Base-by-base conservation (phyloP, 2,888 invertebrate genomes). In the Netelia fuscicornis region DNA sequence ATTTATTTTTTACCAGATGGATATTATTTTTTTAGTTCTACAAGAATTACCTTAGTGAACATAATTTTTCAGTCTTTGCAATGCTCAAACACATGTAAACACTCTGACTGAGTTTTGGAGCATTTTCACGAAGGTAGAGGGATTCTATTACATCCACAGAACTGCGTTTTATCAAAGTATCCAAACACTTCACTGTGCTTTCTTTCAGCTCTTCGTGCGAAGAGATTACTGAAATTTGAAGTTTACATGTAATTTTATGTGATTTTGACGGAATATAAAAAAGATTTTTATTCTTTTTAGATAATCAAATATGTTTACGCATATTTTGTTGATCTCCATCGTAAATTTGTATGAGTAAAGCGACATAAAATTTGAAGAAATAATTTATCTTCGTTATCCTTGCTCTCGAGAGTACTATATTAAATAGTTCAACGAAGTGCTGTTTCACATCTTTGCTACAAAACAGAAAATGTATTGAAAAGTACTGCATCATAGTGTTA, bases 141-240 rank as follows among this genome's bases (percentile, higher is more conserved):
- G 92, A 87, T 86, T 94, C 94, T 20, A 96, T 91, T 8, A 96
- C 94, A 84, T 95, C 95, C 0, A 92, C 91, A 3, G 95, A 94
- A 30, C 95, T 89, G 70, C 94, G 94, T 82, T 95, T 91, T 89
- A 95, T 93, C 25, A 96, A 90, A 0, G 93, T 91, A 2, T 93
- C 95, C 20, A 96, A 93, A 87, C 96, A 95, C 86, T 94, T 93
- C 87, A 96, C 93, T 52, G 96, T 94, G 88, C 94, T 94, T 85
- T 95, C 93, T 91, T 96, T 96, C 48, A 96, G 93, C 91, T 97
- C 97, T 91, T 97, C 97, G 0, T 95, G 94, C 5, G 94, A 94
- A 13, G 94, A 92, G 62, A 95, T 94, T 88, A 96, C 96, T 96
- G 90, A n/a, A 87, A 85, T 65, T 82, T 71, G 10, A 52, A 81